Base-by-base conservation (phyloP, 2,113 vertebrate genomes). In the Neotragus pygmaeus region DNA sequence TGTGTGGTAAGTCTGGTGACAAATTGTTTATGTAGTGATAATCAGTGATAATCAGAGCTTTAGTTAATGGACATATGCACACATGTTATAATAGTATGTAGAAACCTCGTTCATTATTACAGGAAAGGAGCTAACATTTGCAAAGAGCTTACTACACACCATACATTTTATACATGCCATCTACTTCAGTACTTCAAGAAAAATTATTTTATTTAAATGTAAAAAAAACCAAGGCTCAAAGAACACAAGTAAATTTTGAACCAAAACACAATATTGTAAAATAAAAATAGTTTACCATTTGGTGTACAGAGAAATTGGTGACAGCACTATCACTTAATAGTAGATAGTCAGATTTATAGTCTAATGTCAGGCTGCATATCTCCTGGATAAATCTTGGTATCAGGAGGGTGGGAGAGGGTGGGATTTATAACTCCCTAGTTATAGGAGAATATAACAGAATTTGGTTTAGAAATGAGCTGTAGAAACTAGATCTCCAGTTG, bases 131-230 rank as follows among this genome's bases (percentile, higher is more conserved):
- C 17, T 64, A 91, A 83, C 39, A 49, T 92, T 96, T 91, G 1
- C 36, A 5, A 94, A 87, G 39, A 93, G 36, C 39, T 90, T 96
- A 96, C 45, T 94, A 39, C 83, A 2, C 85, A 28, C 33, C 28
- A 77, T 16, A 33, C 49, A 70, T 78, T 78, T 94, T 86, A 73
- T 60, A 83, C 53, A 80, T 86, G 51, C 66, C 28, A 43, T 91
- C 57, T 90, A 39, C 27, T 95, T 95, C 39, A 62, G 3, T 92
- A 16, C 53, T 91, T 91, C 33, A 81, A 47, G 75, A 85, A 94
- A 88, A 82, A 73, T 47, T 66, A 85, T 84, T 97, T 96, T 53
- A 75, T 96, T 91, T 96, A 27, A 97, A 75, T 95, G 36, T 93
- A 58, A 95, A 85, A 92, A 25, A 96, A 96, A 73, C n/a, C 19